A percentile compares a stretch with the other conserved stretches of the same genome.
Evolutionary conservation across 2,797 vertebrate genomes (phyloP).

Genomic region (Sphenodon punctatus): DNA sequence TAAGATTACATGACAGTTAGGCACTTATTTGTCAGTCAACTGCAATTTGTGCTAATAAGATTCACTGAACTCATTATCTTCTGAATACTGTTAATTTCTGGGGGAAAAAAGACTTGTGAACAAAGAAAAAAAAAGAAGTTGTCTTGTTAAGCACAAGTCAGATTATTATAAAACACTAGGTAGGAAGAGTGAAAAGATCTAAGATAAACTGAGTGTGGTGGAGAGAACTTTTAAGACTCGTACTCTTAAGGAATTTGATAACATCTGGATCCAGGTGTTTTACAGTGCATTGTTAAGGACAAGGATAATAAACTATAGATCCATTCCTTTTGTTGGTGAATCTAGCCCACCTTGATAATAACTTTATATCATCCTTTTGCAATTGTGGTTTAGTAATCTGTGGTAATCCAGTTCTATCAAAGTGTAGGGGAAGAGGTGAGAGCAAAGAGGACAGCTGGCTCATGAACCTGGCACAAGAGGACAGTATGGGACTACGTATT

Average conservation of each 20-base stretch:
- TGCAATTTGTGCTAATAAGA: conserved; percentile 60
- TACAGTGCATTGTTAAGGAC: not conserved
- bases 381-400: no score
- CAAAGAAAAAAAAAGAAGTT: conserved; percentile 44
- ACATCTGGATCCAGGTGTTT: not conserved
- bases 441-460: no score
- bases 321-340: no score
- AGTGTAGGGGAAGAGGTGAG: no score
- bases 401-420: no score
- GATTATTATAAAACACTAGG: conserved; percentile 27
- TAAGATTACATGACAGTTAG: conserved; percentile 38
- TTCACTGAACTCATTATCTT: conserved; percentile 58
- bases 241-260: not conserved
- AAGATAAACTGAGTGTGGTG: conserved; percentile 19
- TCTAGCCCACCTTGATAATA: no score
- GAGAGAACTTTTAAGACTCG: conserved; percentile 23
- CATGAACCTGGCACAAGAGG: no score
- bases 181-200: conserved; percentile 25
- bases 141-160: conserved; percentile 38
- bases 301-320: no score
- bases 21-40: conserved; percentile 53
- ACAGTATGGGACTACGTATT: no score
- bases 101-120: conserved; percentile 34
- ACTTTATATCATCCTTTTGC: no score
- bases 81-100: conserved; percentile 48